A percentile compares a stretch with the other conserved stretches of the same genome.
phyloP scores from a whole-genome alignment of 2,888 invertebrate species.

The Beris chalybata region DNA sequence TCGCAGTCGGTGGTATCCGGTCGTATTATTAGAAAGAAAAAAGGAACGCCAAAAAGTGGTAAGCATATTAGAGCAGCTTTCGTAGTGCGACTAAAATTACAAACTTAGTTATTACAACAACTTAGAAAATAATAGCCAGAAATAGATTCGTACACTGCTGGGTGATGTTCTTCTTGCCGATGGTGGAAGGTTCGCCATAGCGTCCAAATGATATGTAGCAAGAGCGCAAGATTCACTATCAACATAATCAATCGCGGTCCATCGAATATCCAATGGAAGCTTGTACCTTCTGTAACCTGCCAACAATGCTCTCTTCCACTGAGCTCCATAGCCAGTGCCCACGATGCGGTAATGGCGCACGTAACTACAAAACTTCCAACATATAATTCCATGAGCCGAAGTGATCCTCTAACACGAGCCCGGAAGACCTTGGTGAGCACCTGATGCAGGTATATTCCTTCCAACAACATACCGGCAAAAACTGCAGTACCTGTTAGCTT shows the following conservation, averaged over 20 bases:
- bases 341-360: constrained; percentile 59
- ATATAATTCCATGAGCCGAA: constrained; percentile 59
- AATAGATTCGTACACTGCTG: constrained; percentile 37
- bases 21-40: constrained; percentile 63
- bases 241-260: constrained; percentile 63
- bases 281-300: constrained; percentile 60
- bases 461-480: constrained; percentile 70
- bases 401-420: constrained; percentile 51
- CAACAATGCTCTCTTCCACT: constrained; percentile 63
- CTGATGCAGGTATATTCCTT: constrained; percentile 67
- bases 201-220: constrained; percentile 67
- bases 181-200: constrained; percentile 65
- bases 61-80: constrained; percentile 69
- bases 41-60: constrained; percentile 71
- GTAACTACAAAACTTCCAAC: constrained; percentile 56
- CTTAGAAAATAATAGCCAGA: neutral
- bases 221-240: constrained; percentile 61
- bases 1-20: constrained; percentile 59
- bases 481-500: constrained; percentile 62
- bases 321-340: constrained; percentile 60
- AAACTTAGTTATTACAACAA: constrained; percentile 2
- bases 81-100: constrained; percentile 60
- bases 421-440: constrained; percentile 68
- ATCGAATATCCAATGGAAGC: constrained; percentile 66
- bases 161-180: constrained; percentile 34